These are phyloP conservation scores for Lepidurus apus DNA, from an alignment of 1,140 invertebrate genomes.

Conservation along the genomic window DNA sequence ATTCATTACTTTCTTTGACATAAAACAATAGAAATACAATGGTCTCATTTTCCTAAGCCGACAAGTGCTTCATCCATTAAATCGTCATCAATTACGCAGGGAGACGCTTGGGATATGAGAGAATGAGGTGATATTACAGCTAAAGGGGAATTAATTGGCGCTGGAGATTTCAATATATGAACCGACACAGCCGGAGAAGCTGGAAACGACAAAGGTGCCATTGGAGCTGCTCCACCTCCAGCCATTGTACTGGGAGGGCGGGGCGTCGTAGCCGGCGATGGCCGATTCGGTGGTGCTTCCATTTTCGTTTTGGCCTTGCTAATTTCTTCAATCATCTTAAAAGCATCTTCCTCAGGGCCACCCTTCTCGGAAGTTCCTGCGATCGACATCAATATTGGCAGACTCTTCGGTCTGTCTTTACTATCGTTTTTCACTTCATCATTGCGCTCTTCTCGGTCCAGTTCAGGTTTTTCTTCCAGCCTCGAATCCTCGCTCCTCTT, in stretches of 20 bases:
- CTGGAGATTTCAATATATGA: constrained; percentile 71
- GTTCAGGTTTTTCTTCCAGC: constrained; percentile 35
- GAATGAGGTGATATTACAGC: constrained; percentile 65
- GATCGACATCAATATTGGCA: neutral
- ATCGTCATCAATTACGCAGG: constrained; percentile 79
- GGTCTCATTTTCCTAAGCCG: constrained; percentile 56
- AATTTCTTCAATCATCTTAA: constrained; percentile 20
- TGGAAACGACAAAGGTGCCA: constrained; percentile 44
- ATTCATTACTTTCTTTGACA: neutral
- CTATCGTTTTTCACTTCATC: constrained; percentile 26
- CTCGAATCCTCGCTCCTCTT: neutral
- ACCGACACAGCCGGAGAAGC: constrained; percentile 64
- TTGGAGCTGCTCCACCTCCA: constrained; percentile 24
- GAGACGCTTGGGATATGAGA: constrained; percentile 53
- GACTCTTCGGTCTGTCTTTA: neutral
- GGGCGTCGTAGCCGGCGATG: constrained; percentile 27
- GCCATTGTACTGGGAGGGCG: constrained; percentile 35
- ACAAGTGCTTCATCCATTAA: constrained; percentile 81
- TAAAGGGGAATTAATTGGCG: constrained; percentile 53
- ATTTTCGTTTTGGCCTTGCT: constrained; percentile 36
- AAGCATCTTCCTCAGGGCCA: neutral
- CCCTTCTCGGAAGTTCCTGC: neutral
- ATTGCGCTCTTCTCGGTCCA: neutral
- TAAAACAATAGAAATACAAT: neutral
- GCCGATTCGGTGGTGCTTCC: constrained; percentile 23